These are phyloP conservation scores for Allobates femoralis DNA, from an alignment of 2,797 vertebrate species.

Conservation along the genomic window DNA sequence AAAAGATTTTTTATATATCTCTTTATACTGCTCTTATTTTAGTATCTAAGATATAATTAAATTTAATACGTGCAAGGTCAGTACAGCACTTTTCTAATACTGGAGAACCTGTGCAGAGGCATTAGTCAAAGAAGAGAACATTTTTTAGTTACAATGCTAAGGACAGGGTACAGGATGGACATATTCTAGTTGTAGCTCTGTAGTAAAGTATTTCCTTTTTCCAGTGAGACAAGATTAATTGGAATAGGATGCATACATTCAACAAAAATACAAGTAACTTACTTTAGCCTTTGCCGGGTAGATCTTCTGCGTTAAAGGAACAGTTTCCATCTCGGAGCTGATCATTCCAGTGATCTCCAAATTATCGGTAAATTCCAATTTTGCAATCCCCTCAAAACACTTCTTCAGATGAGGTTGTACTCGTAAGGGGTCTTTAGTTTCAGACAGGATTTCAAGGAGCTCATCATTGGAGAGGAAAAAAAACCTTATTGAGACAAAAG, in stretches of 20 bases:
- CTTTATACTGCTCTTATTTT: not conserved
- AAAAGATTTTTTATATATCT: not conserved
- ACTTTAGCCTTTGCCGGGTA: constrained; percentile 86
- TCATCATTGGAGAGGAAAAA: constrained; percentile 95
- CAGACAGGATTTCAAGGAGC: constrained; percentile 91
- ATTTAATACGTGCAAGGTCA: not conserved
- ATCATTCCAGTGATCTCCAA: constrained; percentile 88
- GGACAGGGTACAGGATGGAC: too few species aligned
- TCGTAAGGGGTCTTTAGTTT: constrained; percentile 91
- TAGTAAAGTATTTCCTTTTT: not conserved
- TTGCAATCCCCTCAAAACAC: constrained; percentile 93
- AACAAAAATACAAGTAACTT: constrained; percentile 58
- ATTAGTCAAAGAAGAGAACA: not conserved
- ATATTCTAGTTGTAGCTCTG: not conserved
- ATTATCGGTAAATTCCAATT: constrained; percentile 83
- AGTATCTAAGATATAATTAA: not conserved
- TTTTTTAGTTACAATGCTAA: not conserved
- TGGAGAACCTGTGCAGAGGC: not conserved
- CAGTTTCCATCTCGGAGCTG: constrained; percentile 88
- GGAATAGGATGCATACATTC: not conserved
- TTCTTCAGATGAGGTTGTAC: constrained; percentile 95
- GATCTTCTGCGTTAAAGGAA: constrained; percentile 84
- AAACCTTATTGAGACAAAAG: constrained; percentile 77
- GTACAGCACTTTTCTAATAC: not conserved
- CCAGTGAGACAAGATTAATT: not conserved